Evolutionary conservation across 2,888 invertebrate species (phyloP).

Genomic region (Sisyra nigra): DNA sequence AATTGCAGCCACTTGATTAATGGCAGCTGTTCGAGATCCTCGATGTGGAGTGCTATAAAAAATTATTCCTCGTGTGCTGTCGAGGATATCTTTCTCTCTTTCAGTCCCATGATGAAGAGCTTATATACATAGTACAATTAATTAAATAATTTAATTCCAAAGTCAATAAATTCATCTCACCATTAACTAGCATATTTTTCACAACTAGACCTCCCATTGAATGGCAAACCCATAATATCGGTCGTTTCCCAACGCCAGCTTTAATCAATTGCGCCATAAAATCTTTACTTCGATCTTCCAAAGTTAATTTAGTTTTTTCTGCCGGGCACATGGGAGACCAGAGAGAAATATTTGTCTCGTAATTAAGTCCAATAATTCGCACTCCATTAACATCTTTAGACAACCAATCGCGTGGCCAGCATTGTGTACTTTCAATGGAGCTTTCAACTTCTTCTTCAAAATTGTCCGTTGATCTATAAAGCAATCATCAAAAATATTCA

Average conservation of each 20-base stretch:
- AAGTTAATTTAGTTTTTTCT: conserved; percentile 33
- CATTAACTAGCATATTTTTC: conserved; percentile 64
- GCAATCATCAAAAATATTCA: not conserved
- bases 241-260: conserved; percentile 67
- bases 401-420: conserved; percentile 94
- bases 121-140: too few relatives aligned
- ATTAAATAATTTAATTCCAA: too few relatives aligned
- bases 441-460: conserved; percentile 15
- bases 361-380: conserved; percentile 73
- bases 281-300: conserved; percentile 49
- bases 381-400: conserved; percentile 60
- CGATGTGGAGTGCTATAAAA: conserved; percentile 85
- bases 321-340: conserved; percentile 60
- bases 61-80: conserved; percentile 64
- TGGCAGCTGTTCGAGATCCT: conserved; percentile 63
- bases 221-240: conserved; percentile 84
- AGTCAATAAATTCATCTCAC: too few relatives aligned
- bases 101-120: conserved; percentile 37
- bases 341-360: conserved; percentile 67
- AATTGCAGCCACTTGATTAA: conserved; percentile 59
- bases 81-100: conserved; percentile 36
- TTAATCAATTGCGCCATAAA: conserved; percentile 46
- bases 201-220: conserved; percentile 93
- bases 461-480: not conserved
- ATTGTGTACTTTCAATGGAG: conserved; percentile 40